Conservation (phyloP, 2,888 invertebrate species). For the Bembecia ichneumoniformis region DNA sequence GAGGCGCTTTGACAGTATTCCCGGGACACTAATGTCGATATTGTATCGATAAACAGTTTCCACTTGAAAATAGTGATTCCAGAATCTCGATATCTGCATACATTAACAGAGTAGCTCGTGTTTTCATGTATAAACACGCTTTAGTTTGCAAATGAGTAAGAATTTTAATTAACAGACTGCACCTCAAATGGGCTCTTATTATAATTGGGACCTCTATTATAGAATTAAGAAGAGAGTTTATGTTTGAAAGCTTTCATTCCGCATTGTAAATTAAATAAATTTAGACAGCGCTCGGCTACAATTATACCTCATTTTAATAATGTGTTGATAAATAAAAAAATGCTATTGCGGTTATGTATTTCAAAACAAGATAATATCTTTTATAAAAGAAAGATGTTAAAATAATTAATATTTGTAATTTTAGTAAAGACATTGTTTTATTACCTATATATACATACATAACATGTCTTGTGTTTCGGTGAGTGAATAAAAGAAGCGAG, state of each 20-base stretch:
- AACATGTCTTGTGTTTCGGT: too few relatives aligned
- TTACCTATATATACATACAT: too few relatives aligned
- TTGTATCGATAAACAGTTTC: conserved; percentile 43
- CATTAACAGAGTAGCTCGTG: conserved; percentile 32
- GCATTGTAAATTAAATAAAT: neutral
- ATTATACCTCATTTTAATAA: too few relatives aligned
- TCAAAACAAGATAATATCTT: too few relatives aligned
- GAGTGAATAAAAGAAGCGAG: too few relatives aligned
- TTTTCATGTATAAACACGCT: conserved; percentile 20
- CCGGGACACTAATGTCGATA: conserved; percentile 58
- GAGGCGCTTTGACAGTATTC: conserved; percentile 66
- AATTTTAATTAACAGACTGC: conserved; percentile 2
- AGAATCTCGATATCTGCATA: conserved; percentile 13
- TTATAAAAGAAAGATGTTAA: too few relatives aligned
- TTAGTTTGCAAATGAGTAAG: conserved; percentile 17
- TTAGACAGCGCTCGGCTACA: neutral
- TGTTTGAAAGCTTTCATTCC: neutral
- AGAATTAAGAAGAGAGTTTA: neutral
- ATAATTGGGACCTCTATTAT: neutral
- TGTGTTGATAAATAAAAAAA: too few relatives aligned
- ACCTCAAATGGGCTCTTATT: neutral
- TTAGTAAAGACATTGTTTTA: too few relatives aligned
- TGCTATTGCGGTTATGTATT: too few relatives aligned
- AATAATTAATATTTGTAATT: too few relatives aligned
- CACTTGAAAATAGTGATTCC: conserved; percentile 24